phyloP scores from a whole-genome alignment of 1,140 invertebrate species.

The Cydia fagiglandana region DNA sequence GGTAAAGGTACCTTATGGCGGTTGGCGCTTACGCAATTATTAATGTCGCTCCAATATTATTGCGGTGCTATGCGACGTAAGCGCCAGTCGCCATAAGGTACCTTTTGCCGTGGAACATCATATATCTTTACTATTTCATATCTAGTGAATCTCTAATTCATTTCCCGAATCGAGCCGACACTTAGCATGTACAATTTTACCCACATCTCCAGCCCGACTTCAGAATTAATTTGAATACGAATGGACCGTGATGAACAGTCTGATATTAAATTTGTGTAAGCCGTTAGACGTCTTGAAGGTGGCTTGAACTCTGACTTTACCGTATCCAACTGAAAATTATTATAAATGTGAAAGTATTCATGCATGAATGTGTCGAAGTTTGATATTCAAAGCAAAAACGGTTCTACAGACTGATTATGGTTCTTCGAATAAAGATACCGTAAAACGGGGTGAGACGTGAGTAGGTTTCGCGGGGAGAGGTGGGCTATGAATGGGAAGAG shows the following conservation, averaged over 20 bases:
- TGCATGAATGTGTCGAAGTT: background rate
- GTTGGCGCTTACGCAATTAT: no score
- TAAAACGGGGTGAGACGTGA: no score
- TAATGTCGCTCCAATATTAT: no score
- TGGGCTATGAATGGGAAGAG: no score
- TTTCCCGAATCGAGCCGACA: no score
- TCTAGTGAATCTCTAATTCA: no score
- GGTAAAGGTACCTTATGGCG: no score
- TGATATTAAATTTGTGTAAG: slow-evolving; percentile 50
- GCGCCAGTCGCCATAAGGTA: no score
- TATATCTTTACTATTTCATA: no score
- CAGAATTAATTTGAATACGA: slow-evolving; percentile 48
- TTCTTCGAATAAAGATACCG: background rate
- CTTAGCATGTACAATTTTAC: slow-evolving; percentile 16
- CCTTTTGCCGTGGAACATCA: no score
- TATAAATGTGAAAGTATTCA: background rate
- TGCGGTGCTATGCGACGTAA: no score
- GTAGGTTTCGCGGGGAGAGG: no score
- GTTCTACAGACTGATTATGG: background rate
- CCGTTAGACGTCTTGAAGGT: slow-evolving; percentile 33
- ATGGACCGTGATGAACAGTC: slow-evolving; percentile 46
- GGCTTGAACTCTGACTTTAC: slow-evolving; percentile 18
- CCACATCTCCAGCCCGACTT: slow-evolving; percentile 15
- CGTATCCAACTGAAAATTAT: background rate
- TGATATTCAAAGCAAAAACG: background rate